Conservation (phyloP, 2,113 vertebrate species). For the Rhinogobius similis region DNA sequence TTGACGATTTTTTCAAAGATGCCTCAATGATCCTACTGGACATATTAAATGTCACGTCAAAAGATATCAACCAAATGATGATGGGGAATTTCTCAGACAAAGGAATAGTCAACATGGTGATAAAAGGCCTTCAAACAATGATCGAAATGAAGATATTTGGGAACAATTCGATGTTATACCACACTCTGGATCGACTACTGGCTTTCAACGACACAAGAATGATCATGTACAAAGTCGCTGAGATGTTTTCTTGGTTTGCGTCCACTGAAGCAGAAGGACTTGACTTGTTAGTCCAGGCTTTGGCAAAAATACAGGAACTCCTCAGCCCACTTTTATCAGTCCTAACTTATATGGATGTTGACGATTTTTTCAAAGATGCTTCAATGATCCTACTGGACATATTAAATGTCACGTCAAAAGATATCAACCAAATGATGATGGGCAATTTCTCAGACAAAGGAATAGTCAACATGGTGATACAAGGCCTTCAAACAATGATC, state of each 20-base stretch:
- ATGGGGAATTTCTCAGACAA: constrained; percentile 20
- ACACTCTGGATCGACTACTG: constrained; percentile 55
- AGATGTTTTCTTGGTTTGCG: constrained; percentile 59
- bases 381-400: constrained; percentile 49
- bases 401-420: constrained; percentile 53
- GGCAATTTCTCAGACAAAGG: constrained; percentile 16
- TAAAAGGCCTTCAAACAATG: constrained; percentile 34
- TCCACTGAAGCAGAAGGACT: constrained; percentile 54
- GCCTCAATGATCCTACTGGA: constrained; percentile 52
- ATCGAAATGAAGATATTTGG: constrained; percentile 51
- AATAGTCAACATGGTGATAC: constrained; percentile 34
- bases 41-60: constrained; percentile 55
- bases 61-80: constrained; percentile 31
- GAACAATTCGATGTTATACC: constrained; percentile 47
- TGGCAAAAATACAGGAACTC: constrained; percentile 53
- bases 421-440: constrained; percentile 28
- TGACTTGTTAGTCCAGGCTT: constrained; percentile 58
- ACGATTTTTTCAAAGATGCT: constrained; percentile 58
- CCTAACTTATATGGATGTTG: constrained; percentile 22
- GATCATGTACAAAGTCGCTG: constrained; percentile 37
- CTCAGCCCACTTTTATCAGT: constrained; percentile 35
- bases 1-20: constrained; percentile 51
- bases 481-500: constrained; percentile 38
- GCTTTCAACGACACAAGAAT: constrained; percentile 29
- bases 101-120: constrained; percentile 31